Evolutionary conservation across 2,888 invertebrate genomes (phyloP).

Genomic region (Luffia ferchaultella): DNA sequence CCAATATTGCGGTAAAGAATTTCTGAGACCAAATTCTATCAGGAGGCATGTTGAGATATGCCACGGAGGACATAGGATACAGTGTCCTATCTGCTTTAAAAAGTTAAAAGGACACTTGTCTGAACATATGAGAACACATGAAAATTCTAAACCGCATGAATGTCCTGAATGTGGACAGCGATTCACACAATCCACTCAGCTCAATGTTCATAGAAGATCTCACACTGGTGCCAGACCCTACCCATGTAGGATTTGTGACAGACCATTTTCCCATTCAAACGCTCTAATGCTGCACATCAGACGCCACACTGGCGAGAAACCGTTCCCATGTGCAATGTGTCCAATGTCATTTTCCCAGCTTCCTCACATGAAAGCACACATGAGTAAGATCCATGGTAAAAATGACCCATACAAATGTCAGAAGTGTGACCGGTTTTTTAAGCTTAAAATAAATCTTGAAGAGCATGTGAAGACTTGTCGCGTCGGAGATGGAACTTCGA

Average conservation of each 20-base stretch:
- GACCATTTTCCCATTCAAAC: slow-evolving; percentile 84
- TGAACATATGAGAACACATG: slow-evolving; percentile 84
- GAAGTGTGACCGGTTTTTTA: slow-evolving; percentile 77
- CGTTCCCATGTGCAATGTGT: slow-evolving; percentile 76
- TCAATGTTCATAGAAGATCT: slow-evolving; percentile 84
- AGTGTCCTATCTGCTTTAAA: slow-evolving; percentile 83
- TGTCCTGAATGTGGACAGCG: slow-evolving; percentile 81
- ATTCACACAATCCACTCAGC: slow-evolving; percentile 85
- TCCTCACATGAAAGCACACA: slow-evolving; percentile 88
- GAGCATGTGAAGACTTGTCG: slow-evolving; percentile 66
- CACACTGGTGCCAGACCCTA: slow-evolving; percentile 88
- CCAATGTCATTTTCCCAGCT: slow-evolving; percentile 80
- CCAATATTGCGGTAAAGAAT: slow-evolving; percentile 81
- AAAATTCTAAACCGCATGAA: slow-evolving; percentile 77
- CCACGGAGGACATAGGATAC: slow-evolving; percentile 79
- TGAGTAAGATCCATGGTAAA: slow-evolving; percentile 84
- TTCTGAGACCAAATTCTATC: slow-evolving; percentile 76
- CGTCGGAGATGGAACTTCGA: slow-evolving; percentile 25
- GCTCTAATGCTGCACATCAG: slow-evolving; percentile 85
- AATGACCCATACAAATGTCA: slow-evolving; percentile 80
- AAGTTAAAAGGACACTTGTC: slow-evolving; percentile 82
- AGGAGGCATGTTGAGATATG: slow-evolving; percentile 79
- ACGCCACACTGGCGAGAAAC: slow-evolving; percentile 86
- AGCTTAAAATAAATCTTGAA: slow-evolving; percentile 77
- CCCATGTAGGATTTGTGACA: slow-evolving; percentile 80